Evolutionary conservation across 2,113 vertebrate genomes (phyloP).

Genomic region (Empidonax alnorum): DNA sequence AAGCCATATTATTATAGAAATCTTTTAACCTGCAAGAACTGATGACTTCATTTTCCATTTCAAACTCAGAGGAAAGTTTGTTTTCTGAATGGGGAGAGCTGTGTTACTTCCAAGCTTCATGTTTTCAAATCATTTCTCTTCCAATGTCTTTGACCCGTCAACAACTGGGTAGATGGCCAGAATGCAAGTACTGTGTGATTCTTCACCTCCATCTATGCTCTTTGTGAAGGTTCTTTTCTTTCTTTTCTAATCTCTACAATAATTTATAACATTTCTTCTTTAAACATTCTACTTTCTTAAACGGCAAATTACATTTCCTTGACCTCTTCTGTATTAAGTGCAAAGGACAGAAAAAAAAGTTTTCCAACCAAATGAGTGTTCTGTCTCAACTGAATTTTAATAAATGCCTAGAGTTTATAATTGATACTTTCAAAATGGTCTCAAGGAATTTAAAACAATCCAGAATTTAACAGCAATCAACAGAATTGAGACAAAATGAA

Average conservation of each 20-base stretch:
- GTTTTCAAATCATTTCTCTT: background rate
- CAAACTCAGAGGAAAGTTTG: background rate
- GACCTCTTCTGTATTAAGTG: conserved; percentile 28
- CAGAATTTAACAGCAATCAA: conserved; percentile 80
- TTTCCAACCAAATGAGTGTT: conserved; percentile 44
- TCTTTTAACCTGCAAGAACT: background rate
- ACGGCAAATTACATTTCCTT: conserved; percentile 23
- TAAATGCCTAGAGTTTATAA: conserved; percentile 76
- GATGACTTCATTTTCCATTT: background rate
- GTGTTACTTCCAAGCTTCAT: background rate
- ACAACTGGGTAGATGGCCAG: background rate
- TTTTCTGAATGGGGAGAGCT: background rate
- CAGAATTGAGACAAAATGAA: conserved; percentile 79
- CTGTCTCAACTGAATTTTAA: conserved; percentile 72
- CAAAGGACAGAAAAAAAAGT: conserved; percentile 8
- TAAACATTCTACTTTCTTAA: conserved; percentile 29
- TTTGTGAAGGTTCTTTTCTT: background rate
- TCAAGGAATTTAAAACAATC: conserved; percentile 79
- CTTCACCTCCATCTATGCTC: background rate
- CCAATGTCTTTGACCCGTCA: background rate
- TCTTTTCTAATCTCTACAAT: background rate
- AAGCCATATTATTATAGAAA: background rate
- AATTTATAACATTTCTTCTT: conserved; percentile 33
- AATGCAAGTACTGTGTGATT: conserved; percentile 5
- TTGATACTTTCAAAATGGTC: conserved; percentile 71